These are phyloP conservation scores for Streblospio benedicti DNA, from an alignment of 1,140 invertebrate genomes.

Conservation along the genomic window DNA sequence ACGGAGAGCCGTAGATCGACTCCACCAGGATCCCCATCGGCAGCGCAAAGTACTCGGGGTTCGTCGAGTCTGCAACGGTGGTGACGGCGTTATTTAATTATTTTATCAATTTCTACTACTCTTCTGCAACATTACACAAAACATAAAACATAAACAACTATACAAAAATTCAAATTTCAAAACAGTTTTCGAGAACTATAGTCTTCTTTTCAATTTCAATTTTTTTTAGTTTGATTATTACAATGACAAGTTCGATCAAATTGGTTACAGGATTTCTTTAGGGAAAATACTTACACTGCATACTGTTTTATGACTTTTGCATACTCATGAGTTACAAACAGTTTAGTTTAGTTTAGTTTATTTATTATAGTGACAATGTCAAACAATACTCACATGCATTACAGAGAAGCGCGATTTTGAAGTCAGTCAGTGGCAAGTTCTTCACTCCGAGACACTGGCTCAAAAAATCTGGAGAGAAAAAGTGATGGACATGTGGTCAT, in stretches of 20 bases:
- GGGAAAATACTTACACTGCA: neutral
- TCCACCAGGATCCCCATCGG: constrained; percentile 84
- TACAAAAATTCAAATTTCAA: too few species aligned
- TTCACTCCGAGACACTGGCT: constrained; percentile 56
- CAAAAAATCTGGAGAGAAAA: constrained; percentile 57
- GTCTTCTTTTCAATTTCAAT: too few species aligned
- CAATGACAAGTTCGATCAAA: neutral
- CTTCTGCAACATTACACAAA: too few species aligned
- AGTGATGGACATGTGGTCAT: too few species aligned
- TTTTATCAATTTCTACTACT: too few species aligned
- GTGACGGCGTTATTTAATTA: neutral
- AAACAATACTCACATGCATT: constrained; percentile 71
- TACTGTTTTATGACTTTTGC: too few species aligned
- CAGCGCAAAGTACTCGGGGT: constrained; percentile 52
- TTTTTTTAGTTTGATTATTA: too few species aligned
- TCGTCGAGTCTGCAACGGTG: constrained; percentile 45
- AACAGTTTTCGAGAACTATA: too few species aligned
- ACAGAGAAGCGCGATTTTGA: constrained; percentile 79
- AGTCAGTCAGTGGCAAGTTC: constrained; percentile 56
- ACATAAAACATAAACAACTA: too few species aligned
- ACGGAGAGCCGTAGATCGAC: constrained; percentile 62
- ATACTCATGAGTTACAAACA: too few species aligned
- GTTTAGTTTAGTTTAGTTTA: too few species aligned
- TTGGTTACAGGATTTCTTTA: neutral
- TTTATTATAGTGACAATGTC: too few species aligned